Percentiles rank a stretch among this genome's conserved stretches.
phyloP scores from a whole-genome alignment of 2,888 invertebrate genomes.

The Athetis lepigone region DNA sequence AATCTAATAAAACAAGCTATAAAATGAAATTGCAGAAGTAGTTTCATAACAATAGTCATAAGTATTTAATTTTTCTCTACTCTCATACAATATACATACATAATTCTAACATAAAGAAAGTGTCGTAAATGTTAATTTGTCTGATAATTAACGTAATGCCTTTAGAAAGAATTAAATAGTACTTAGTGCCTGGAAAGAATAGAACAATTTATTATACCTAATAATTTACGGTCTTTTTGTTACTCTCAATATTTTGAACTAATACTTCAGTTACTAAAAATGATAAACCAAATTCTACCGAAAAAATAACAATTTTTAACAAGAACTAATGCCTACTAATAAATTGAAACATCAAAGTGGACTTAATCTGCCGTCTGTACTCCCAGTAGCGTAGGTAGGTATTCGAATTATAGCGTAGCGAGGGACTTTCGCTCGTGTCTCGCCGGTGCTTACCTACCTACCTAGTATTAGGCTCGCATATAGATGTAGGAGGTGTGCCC shows the following conservation, averaged over 20 bases:
- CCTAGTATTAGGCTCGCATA: conserved; percentile 37
- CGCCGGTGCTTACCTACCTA: conserved; percentile 55
- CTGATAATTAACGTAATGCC: no score
- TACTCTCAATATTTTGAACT: no score
- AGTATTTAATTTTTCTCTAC: not conserved
- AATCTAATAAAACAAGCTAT: conserved; percentile 1
- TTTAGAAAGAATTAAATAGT: not conserved
- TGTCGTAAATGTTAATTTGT: not conserved
- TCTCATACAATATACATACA: not conserved
- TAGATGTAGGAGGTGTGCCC: conserved; percentile 19
- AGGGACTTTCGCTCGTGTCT: conserved; percentile 71
- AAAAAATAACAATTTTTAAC: not conserved
- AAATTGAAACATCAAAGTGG: conserved; percentile 32
- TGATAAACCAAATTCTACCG: not conserved
- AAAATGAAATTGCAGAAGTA: conserved; percentile 4
- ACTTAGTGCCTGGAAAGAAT: no score
- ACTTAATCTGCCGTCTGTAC: conserved; percentile 53
- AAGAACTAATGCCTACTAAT: conserved; percentile 1
- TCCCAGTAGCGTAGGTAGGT: conserved; percentile 56
- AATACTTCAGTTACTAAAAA: not conserved
- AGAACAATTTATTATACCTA: no score
- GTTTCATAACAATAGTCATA: conserved; percentile 1
- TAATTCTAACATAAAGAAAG: conserved; percentile 9
- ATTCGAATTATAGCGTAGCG: conserved; percentile 67
- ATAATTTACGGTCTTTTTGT: no score